A percentile compares a stretch with the other conserved stretches of the same genome.
These are phyloP conservation scores for Cossypha heuglini DNA, from an alignment of 2,797 vertebrate genomes.

Conservation along the genomic window DNA sequence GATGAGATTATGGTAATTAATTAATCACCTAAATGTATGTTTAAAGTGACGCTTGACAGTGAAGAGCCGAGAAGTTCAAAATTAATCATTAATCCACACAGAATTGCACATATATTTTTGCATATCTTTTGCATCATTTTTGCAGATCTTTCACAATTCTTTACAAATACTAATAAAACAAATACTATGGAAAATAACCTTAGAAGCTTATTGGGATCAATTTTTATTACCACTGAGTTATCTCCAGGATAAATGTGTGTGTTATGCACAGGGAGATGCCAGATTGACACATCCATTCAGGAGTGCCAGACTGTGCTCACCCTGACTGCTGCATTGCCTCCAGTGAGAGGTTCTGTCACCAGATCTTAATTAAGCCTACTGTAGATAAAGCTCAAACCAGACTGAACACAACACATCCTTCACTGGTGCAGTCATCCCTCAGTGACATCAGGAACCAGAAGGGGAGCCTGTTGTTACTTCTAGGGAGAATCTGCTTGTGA, in stretches of 20 bases:
- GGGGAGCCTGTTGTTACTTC: background rate
- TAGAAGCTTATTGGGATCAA: background rate
- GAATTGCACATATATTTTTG: background rate
- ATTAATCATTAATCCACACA: background rate
- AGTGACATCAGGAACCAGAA: background rate
- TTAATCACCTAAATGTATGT: slow-evolving; percentile 36
- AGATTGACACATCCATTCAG: slow-evolving; percentile 32
- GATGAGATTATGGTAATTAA: slow-evolving; percentile 34
- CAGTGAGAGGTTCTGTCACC: background rate
- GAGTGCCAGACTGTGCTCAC: background rate
- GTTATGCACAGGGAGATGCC: background rate
- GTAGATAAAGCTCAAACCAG: background rate
- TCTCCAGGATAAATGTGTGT: background rate
- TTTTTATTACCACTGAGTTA: background rate
- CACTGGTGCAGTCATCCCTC: background rate
- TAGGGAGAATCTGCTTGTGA: background rate
- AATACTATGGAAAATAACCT: background rate
- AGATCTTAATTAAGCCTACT: slow-evolving; percentile 9
- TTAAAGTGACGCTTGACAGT: background rate
- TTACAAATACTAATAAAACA: background rate
- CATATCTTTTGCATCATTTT: background rate
- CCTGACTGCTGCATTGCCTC: slow-evolving; percentile 1
- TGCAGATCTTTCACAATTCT: background rate
- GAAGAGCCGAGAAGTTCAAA: background rate
- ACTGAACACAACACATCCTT: background rate